A percentile compares a stretch with the other conserved stretches of the same genome.
Evolutionary conservation across 2,113 vertebrate genomes (phyloP).

Genomic region (Cyprinodon variegatus): DNA sequence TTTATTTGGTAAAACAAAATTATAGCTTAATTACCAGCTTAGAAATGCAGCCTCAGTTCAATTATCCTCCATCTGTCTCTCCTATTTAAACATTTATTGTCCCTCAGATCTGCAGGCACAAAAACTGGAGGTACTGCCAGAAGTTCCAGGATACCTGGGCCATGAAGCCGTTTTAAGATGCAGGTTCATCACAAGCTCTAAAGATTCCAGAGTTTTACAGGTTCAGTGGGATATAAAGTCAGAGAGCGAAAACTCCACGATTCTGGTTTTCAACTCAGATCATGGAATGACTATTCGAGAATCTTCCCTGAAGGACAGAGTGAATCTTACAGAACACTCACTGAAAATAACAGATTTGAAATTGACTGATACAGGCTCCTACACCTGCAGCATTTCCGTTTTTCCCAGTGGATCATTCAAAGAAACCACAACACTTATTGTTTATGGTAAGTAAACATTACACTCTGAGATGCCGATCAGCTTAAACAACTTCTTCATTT

Average conservation of each 20-base stretch:
- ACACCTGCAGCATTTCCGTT: conserved; percentile 70
- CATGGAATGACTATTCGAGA: conserved; percentile 33
- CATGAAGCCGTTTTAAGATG: conserved; percentile 71
- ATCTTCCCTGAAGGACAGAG: conserved; percentile 30
- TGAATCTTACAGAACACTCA: conserved; percentile 51
- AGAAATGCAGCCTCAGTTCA: not conserved
- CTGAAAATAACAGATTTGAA: conserved; percentile 66
- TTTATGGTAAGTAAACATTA: conserved; percentile 69
- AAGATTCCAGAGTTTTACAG: accelerated
- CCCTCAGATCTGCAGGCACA: conserved; percentile 52
- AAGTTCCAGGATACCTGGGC: conserved; percentile 68
- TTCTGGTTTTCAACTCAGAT: conserved; percentile 42
- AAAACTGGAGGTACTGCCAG: not conserved
- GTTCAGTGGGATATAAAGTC: conserved; percentile 66
- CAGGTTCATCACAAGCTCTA: not conserved
- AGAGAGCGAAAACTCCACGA: not conserved
- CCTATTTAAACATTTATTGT: not conserved
- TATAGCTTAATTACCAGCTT: not conserved
- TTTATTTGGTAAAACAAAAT: not conserved
- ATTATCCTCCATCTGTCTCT: not conserved
- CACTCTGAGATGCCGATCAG: not conserved
- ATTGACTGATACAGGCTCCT: conserved; percentile 73
- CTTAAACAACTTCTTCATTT: not conserved
- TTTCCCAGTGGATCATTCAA: conserved; percentile 72
- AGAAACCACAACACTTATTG: conserved; percentile 58